Conservation (phyloP, 2,888 invertebrate species). For the Apamea sordens region DNA sequence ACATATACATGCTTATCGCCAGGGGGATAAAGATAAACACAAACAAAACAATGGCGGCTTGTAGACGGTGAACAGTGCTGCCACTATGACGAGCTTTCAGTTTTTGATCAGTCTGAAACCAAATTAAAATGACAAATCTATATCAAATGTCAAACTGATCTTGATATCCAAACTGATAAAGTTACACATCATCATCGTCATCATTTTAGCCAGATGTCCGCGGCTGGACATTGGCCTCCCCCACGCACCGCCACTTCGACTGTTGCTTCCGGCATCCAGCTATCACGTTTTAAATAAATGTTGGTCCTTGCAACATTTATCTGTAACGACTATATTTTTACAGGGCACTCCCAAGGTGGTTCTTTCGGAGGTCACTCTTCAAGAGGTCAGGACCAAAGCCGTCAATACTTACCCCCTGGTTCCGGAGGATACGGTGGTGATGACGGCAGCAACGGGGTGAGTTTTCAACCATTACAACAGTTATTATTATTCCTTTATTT, state of each 20-base stretch:
- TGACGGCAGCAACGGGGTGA: constrained; percentile 82
- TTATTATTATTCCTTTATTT: not conserved
- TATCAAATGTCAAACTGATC: not conserved
- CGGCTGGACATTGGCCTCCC: too few species aligned
- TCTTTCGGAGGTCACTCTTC: constrained; percentile 49
- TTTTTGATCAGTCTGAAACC: not conserved
- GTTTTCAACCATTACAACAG: constrained; percentile 41
- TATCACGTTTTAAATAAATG: not conserved
- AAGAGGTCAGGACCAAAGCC: constrained; percentile 77
- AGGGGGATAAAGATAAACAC: not conserved
- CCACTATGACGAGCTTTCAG: not conserved
- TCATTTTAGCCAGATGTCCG: too few species aligned
- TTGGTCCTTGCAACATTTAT: not conserved
- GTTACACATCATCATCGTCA: too few species aligned
- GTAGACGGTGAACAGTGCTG: not conserved
- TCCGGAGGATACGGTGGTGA: constrained; percentile 74
- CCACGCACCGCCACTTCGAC: too few species aligned
- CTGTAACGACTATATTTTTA: constrained; percentile 1
- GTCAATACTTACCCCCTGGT: constrained; percentile 84
- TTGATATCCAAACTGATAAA: too few species aligned
- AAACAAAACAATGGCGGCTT: not conserved
- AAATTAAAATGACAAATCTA: too few species aligned
- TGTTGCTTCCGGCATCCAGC: not conserved
- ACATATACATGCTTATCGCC: not conserved
- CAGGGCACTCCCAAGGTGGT: constrained; percentile 68